Base-by-base conservation (phyloP, 2,888 invertebrate species). In the Salticus scenicus region DNA sequence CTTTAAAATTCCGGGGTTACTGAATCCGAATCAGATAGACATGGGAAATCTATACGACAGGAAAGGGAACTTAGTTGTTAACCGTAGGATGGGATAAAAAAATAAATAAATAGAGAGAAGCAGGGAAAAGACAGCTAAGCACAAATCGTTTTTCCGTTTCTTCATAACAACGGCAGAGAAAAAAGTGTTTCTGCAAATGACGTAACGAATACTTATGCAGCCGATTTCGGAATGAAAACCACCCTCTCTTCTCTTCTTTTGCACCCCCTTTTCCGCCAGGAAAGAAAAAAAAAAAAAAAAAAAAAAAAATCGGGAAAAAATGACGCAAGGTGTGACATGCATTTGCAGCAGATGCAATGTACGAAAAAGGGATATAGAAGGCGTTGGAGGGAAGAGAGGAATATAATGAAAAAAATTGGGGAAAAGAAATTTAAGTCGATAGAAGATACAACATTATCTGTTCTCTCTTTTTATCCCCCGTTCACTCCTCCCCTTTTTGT, bases 401-500 rank as follows among this genome's bases (percentile, higher is more conserved):
- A 72, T 66, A 73, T 73, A 77, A 73, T 63, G 72, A 57, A 77
- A 83, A 83, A 83, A 83, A 77, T 72, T 72, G 51, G 81, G 70
- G 72, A 37, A 77, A 37, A 77, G 51, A 83, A 83, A 77, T 77
- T 83, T 77, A 72, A 83, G 83, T 83, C 83, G 83, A 83, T 83
- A 77, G 83, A 73, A 77, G 83, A 77, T 77, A 83, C 83, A 77
- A 83, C 83, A 83, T 83, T 83, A 83, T 83, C 83, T 83, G 71
- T 82, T 75, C 76, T 71, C 75, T 66, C 67, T 80, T 33, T 64
- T 24, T 37, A 10, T 24, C 24, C 51, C 51, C 42, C 17, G 42
- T 47, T 24, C n/a, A 47, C 51, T 72, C 57, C 41, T 66, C 30
- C 66, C 72, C 76, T 77, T 83, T 83, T 77, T 83, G 83, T 42